Base-by-base conservation (phyloP, 1,140 invertebrate species). In the Laodelphax striatellus region DNA sequence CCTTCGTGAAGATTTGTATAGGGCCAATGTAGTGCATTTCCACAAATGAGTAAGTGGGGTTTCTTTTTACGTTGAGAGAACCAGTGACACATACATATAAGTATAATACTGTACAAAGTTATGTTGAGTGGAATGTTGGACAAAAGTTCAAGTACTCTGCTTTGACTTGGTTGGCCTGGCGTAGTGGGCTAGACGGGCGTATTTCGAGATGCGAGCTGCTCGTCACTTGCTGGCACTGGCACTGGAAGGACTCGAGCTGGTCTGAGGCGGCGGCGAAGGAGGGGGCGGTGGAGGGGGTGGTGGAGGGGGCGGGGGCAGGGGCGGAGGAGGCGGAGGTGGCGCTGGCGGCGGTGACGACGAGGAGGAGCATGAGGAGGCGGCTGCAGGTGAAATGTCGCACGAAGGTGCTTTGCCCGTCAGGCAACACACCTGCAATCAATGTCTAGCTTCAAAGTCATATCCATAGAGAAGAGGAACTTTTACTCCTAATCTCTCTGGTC, bases 151-250 rank as follows among this genome's bases (percentile, higher is more conserved):
- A 4, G 24, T 28, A 4, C 24, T 28, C 24, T 28, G 24, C 24
- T 28, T 28, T 6, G 24, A 28, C 24, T 28, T 2, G 2, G 2
- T 28, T 2, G 6, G 24, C 24, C 24, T n/a, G n/a, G 69, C 2
- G 69, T 65, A 2, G 68, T 61, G 0, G 70, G 70, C 1, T 89
- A 90, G n/a, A 84, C 88, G 62, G 92, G 92, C 9, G 88, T 92
- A 73, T 94, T 91, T 72, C 81, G 90, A 63, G 90, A 94, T 72
- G 90, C 90, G 44, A 91, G 88, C 42, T 94, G 91, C 71, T 78
- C 92, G 19, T 17, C 41, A 31, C 16, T 19, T 58, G 16, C 31
- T 55, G 3, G 31, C 16, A 28, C 9, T 24, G 31, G 21, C 16
- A 14, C 9, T 55, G 31, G 16, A n/a, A 24, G 62, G 90, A 94